These are phyloP conservation scores for Drosophila suboccidentalis DNA, from an alignment of 2,888 invertebrate genomes.

Conservation along the genomic window DNA sequence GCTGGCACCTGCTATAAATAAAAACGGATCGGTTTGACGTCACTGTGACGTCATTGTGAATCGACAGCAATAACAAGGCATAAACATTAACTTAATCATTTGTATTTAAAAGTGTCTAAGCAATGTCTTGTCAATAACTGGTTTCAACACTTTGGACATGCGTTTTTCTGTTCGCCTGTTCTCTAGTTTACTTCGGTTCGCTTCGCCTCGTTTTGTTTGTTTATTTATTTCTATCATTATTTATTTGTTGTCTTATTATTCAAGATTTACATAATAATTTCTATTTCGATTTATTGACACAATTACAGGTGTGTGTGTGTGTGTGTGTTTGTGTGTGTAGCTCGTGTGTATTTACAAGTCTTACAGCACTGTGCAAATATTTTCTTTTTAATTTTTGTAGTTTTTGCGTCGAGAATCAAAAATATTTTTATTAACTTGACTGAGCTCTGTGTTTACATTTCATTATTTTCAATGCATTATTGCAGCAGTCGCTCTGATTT, in stretches of 20 bases:
- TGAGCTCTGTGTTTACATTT: conserved; percentile 56
- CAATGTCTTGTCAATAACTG: conserved; percentile 57
- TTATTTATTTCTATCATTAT: conserved; percentile 15
- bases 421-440: conserved; percentile 67
- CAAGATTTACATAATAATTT: conserved; percentile 35
- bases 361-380: conserved; percentile 58
- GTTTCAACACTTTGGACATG: conserved; percentile 44
- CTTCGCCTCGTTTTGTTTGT: conserved; percentile 22
- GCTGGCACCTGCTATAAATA: conserved; percentile 67
- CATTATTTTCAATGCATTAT: conserved; percentile 41
- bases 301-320: conserved; percentile 6
- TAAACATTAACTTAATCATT: conserved; percentile 80
- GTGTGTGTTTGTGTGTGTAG: neutral
- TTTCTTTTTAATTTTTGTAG: conserved; percentile 28
- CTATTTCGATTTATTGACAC: conserved; percentile 29
- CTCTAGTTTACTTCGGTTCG: neutral
- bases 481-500: conserved; percentile 7
- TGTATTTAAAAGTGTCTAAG: conserved; percentile 72
- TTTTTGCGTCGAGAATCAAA: conserved; percentile 37
- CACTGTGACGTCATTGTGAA: conserved; percentile 81
- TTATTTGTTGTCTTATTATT: conserved; percentile 13
- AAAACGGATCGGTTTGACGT: conserved; percentile 76
- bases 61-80: conserved; percentile 65
- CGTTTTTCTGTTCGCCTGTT: conserved; percentile 5
- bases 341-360: conserved; percentile 44